These are phyloP conservation scores for Sepiola atlantica DNA, from an alignment of 2,888 invertebrate genomes.

Conservation along the genomic window DNA sequence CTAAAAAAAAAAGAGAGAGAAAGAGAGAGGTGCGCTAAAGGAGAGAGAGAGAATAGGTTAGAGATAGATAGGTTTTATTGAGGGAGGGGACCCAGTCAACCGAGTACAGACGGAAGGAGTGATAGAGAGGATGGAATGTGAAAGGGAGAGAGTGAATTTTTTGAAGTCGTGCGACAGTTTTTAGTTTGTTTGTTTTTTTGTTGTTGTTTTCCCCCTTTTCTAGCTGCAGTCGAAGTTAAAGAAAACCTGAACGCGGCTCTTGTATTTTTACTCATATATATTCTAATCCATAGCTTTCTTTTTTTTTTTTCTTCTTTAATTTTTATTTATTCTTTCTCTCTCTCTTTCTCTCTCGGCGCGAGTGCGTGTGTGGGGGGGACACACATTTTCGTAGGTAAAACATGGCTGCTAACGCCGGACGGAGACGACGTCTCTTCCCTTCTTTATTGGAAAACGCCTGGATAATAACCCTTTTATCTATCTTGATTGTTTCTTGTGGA, in stretches of 20 bases:
- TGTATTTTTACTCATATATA: background rate
- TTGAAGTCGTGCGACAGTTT: background rate
- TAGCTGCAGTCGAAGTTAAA: background rate
- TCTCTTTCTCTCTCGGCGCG: background rate
- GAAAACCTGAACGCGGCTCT: background rate
- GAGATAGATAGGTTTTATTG: background rate
- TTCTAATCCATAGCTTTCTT: background rate
- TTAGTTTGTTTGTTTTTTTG: background rate
- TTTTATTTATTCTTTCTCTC: background rate
- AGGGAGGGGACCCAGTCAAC: background rate
- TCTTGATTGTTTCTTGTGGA: background rate
- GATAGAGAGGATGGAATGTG: background rate
- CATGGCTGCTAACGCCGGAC: conserved; percentile 10
- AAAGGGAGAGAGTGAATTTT: background rate
- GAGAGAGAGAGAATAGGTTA: background rate
- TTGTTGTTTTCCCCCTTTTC: background rate
- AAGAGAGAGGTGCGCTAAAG: background rate
- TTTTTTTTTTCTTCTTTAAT: background rate
- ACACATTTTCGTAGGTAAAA: background rate
- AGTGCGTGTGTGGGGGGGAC: background rate
- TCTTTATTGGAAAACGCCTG: background rate
- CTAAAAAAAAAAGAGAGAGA: background rate
- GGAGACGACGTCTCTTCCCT: conserved; percentile 9
- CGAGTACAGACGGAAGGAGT: conserved; percentile 15
- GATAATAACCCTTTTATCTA: background rate